Evolutionary conservation across 2,888 invertebrate species (phyloP).

Genomic region (Zaprionus lineosus): DNA sequence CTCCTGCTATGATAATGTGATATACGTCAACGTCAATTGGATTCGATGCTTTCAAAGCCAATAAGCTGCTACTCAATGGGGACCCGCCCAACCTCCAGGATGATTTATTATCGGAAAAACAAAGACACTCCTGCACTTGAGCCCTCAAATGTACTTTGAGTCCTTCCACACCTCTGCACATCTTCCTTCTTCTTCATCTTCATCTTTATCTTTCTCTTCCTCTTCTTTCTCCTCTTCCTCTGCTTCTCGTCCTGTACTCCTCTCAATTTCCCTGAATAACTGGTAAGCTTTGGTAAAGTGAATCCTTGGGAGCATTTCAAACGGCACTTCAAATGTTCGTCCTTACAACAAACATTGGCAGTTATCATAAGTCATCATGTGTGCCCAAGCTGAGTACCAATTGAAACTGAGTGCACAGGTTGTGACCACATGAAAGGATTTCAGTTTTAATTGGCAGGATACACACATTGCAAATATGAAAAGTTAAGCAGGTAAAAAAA

Average conservation of each 20-base stretch:
- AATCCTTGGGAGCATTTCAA: conserved; percentile 51
- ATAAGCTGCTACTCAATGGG: conserved; percentile 70
- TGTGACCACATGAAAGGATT: neutral
- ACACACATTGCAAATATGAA: no score
- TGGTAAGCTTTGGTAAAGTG: conserved; percentile 54
- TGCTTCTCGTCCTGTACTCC: no score
- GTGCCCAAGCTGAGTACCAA: conserved; percentile 11
- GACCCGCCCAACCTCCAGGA: conserved; percentile 56
- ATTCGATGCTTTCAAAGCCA: conserved; percentile 73
- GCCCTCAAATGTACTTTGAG: conserved; percentile 57
- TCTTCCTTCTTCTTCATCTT: no score
- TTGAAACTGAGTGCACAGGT: conserved; percentile 1
- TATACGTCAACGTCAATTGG: conserved; percentile 78
- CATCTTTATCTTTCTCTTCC: no score
- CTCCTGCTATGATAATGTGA: conserved; percentile 74
- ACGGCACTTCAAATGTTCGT: conserved; percentile 28
- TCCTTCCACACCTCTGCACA: no score
- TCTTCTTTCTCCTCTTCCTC: no score
- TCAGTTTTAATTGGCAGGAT: conserved; percentile 9
- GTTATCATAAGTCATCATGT: conserved; percentile 16
- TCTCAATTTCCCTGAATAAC: conserved; percentile 29
- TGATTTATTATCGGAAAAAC: conserved; percentile 71
- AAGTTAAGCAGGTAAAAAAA: no score
- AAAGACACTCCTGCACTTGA: conserved; percentile 62
- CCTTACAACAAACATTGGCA: conserved; percentile 33